phyloP scores from a whole-genome alignment of 2,113 vertebrate species.

The Chrysemys picta region DNA sequence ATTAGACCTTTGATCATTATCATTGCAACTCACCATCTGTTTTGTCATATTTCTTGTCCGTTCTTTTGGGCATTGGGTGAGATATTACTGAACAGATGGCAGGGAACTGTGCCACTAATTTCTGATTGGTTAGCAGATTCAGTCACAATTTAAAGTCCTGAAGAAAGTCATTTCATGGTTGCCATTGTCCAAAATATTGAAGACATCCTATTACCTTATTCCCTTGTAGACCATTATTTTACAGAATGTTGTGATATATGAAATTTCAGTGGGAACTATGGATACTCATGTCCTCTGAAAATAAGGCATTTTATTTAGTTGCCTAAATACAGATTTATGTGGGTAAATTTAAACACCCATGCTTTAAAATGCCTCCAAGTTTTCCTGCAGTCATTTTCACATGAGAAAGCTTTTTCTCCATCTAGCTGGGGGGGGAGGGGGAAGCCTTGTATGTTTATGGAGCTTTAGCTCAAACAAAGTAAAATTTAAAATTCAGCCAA shows the following conservation, averaged over 20 bases:
- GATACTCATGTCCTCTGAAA: neutral
- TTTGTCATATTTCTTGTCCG: slow-evolving; percentile 34
- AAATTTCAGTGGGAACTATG: neutral
- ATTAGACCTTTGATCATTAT: slow-evolving; percentile 36
- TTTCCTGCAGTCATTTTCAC: neutral
- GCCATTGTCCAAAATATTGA: neutral
- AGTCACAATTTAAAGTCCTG: neutral
- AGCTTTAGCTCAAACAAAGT: neutral
- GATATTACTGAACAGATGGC: slow-evolving; percentile 29
- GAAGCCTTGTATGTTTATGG: neutral
- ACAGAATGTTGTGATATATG: neutral
- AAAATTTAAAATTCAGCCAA: neutral
- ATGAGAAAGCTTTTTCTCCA: neutral
- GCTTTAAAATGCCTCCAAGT: neutral
- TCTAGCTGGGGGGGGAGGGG: neutral
- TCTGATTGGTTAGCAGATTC: slow-evolving; percentile 22
- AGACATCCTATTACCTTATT: neutral
- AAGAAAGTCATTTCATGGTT: neutral
- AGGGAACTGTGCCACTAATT: neutral
- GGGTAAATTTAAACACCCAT: neutral
- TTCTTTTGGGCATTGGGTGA: slow-evolving; percentile 19
- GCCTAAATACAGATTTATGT: neutral
- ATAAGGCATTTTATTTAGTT: neutral
- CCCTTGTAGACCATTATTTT: neutral
- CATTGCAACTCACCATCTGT: slow-evolving; percentile 3